phyloP scores from a whole-genome alignment of 2,797 vertebrate species.

The Paratrypauchen microcephalus region DNA sequence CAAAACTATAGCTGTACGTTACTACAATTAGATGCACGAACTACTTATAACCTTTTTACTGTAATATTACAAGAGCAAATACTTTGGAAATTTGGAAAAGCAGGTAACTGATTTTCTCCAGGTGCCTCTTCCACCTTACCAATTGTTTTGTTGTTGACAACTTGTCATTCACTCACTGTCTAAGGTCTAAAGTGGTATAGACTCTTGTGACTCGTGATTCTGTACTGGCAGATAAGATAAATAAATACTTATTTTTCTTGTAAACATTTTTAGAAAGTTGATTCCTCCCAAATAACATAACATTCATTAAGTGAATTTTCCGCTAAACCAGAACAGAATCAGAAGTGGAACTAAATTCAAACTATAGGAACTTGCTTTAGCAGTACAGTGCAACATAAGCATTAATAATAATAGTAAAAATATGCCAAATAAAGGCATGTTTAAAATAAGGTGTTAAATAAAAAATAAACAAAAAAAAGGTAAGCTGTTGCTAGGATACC shows the following conservation, averaged over 20 bases:
- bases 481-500: conserved; percentile 23
- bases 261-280: background rate
- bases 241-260: background rate
- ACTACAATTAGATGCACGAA: background rate
- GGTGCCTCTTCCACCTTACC: background rate
- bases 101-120: background rate
- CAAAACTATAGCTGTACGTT: background rate
- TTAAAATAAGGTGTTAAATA: too few species aligned
- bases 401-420: too few species aligned
- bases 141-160: background rate
- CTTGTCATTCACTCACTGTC: background rate
- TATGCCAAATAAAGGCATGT: too few species aligned
- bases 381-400: too few species aligned
- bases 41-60: background rate
- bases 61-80: background rate
- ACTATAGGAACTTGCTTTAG: too few species aligned
- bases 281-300: background rate
- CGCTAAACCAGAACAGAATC: too few species aligned
- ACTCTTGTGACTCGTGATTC: too few species aligned
- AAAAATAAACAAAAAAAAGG: background rate
- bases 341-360: too few species aligned
- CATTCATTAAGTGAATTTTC: background rate
- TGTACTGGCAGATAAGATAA: too few species aligned
- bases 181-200: conserved; percentile 10
- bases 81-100: background rate